These are phyloP conservation scores for Clarias platycephalus DNA, from an alignment of 2,797 vertebrate genomes.

Conservation along the genomic window DNA sequence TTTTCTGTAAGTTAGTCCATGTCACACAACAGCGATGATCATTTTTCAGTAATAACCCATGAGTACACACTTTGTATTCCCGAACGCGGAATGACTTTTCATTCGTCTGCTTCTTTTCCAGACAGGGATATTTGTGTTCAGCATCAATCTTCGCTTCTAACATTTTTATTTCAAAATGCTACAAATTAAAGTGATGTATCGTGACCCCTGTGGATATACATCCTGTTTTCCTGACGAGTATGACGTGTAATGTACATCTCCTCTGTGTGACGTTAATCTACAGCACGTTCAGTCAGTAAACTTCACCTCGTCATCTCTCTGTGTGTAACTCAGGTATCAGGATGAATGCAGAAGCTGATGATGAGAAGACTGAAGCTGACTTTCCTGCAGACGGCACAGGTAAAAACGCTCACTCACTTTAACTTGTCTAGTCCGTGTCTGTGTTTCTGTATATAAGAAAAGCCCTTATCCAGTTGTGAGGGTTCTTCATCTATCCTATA, in stretches of 20 bases:
- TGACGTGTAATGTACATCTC: neutral
- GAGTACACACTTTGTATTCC: neutral
- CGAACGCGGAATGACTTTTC: neutral
- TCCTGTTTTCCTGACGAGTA: neutral
- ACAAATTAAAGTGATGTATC: neutral
- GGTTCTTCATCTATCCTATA: neutral
- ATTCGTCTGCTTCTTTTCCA: neutral
- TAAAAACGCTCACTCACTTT: conserved; percentile 43
- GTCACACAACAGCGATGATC: no score
- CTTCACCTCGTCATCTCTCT: conserved; percentile 45
- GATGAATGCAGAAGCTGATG: conserved; percentile 88
- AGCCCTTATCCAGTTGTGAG: neutral
- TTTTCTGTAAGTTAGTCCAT: no score
- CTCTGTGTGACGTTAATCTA: neutral
- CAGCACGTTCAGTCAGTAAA: neutral
- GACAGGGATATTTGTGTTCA: neutral
- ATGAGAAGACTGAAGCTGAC: conserved; percentile 81
- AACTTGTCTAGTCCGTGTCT: neutral
- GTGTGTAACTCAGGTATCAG: conserved; percentile 80
- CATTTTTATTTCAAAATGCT: neutral
- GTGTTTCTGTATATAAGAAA: neutral
- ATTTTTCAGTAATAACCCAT: no score
- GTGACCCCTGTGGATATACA: neutral
- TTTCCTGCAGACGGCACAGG: conserved; percentile 84
- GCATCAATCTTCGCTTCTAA: neutral